Evolutionary conservation across 2,888 invertebrate species (phyloP).

Genomic region (Erebia palarica): DNA sequence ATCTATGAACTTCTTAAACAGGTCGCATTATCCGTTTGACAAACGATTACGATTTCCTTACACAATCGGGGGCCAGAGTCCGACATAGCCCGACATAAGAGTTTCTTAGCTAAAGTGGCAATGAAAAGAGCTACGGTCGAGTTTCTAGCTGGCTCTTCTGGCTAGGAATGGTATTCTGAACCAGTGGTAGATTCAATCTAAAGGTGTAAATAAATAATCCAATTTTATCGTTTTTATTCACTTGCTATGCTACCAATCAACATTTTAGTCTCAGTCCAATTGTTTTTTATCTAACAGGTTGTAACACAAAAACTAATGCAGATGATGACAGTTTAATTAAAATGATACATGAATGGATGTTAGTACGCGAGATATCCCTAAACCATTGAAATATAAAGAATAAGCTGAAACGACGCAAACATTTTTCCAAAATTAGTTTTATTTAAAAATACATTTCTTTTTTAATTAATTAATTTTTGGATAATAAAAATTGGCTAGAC

Average conservation of each 20-base stretch:
- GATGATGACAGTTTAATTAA: constrained; percentile 59
- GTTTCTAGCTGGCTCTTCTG: no score
- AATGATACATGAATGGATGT: constrained; percentile 50
- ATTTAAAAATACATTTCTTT: constrained; percentile 21
- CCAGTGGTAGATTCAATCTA: background rate
- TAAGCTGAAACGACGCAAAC: constrained; percentile 43
- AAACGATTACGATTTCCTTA: no score
- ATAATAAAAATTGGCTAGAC: background rate
- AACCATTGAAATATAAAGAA: constrained; percentile 44
- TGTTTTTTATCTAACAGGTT: constrained; percentile 35
- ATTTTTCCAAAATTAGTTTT: constrained; percentile 20
- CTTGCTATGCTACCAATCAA: constrained; percentile 21
- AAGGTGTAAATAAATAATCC: constrained; percentile 20
- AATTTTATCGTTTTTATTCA: constrained; percentile 30
- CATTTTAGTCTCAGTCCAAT: constrained; percentile 25
- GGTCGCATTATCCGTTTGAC: no score
- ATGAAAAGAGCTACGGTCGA: no score
- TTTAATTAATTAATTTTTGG: constrained; percentile 17
- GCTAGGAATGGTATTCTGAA: no score
- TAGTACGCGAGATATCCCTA: constrained; percentile 52
- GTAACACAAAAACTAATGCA: constrained; percentile 48
- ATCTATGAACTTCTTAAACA: no score
- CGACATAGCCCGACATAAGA: no score
- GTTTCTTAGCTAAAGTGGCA: no score
- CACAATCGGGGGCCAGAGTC: no score